phyloP scores from a whole-genome alignment of 2,797 vertebrate species.

The Pipistrellus nathusii region DNA sequence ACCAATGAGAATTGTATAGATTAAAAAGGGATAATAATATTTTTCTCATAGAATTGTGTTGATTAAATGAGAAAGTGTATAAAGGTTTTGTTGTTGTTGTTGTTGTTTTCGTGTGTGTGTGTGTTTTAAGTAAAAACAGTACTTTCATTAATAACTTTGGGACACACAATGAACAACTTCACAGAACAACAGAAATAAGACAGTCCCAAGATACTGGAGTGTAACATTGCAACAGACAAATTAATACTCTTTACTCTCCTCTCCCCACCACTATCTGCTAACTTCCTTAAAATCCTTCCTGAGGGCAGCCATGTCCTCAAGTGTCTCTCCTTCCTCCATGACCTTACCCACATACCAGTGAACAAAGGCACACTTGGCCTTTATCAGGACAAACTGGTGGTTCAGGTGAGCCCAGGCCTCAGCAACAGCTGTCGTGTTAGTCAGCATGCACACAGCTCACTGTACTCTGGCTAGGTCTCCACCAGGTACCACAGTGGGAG shows the following conservation, averaged over 20 bases:
- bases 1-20: slow-evolving; percentile 15
- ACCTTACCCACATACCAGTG: neutral
- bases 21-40: neutral
- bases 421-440: neutral
- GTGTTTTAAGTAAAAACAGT: neutral
- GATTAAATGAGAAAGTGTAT: neutral
- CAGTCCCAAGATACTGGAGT: neutral
- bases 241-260: neutral
- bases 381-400: neutral
- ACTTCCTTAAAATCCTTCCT: neutral
- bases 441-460: neutral
- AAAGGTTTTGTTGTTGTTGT: neutral
- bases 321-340: neutral
- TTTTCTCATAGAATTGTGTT: neutral
- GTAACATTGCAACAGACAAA: neutral
- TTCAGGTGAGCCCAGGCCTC: neutral
- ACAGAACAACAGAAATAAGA: neutral
- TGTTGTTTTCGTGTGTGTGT: neutral
- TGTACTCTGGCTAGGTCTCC: neutral
- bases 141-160: neutral
- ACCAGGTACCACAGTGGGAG: neutral
- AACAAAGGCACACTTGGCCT: neutral
- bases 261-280: neutral
- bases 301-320: neutral
- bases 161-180: neutral